Base-by-base conservation (phyloP, 2,797 vertebrate species). In the Cynodonichthys magdalenae region DNA sequence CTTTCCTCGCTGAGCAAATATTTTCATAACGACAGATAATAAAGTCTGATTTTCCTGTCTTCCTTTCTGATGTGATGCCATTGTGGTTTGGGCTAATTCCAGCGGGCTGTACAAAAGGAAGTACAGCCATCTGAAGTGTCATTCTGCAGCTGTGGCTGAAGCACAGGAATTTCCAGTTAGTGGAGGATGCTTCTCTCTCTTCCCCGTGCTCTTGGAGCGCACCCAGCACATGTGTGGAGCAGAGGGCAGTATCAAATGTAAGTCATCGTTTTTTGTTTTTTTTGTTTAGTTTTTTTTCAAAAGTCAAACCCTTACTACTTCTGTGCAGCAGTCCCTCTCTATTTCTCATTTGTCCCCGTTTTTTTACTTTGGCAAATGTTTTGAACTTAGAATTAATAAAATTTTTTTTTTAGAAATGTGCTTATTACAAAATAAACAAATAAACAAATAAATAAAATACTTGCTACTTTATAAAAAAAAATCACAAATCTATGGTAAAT, bases 241-340 rank as follows among this genome's bases (percentile, higher is more conserved):
- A 97, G 96, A 96, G 94, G 93, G 93, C 88, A 93, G 93, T 94
- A 95, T 95, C 94, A 94, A 95, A 95, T 93, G 89, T 82, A 92
- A 83, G 89, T 90, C 92, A 83, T 88, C 87, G 88, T 91, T 92
- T 79, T 61, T n/a, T 41, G 1, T 34, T 8, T 34, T 9, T 8
- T 1, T 31, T 34, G 1, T 34, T 34, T 34, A n/a, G n/a, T 34
- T 9, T 59, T 45, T 45, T 50, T 56, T 62, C 61, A 71, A 67
- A 69, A 66, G 79, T 69, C 28, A 82, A 83, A 74, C 82, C 24
- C 77, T 72, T 59, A 74, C 68, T 64, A 24, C 56, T 41, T 47
- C 27, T 48, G 42, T 74, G 59, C 59, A 51, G 15, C 51, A 48
- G 45, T 53, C 53, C 19, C 24, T 31, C 29, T 77, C 58, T 55